phyloP scores from a whole-genome alignment of 1,140 invertebrate genomes.

The Cephus cinctus region DNA sequence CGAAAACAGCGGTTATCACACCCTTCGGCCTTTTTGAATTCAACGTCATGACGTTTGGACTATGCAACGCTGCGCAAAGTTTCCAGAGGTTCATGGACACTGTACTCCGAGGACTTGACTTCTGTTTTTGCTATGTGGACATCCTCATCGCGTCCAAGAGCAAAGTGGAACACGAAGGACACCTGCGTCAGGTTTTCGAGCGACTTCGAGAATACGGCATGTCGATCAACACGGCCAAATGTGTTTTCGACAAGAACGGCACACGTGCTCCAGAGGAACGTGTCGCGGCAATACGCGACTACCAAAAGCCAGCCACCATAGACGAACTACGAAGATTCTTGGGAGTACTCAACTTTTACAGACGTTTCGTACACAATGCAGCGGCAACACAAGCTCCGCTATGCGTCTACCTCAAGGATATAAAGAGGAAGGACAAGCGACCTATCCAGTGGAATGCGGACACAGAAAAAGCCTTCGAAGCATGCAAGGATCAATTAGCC shows the following conservation, averaged over 20 bases:
- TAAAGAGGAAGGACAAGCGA: constrained; percentile 15
- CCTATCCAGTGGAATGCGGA: constrained; percentile 14
- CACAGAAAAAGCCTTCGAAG: constrained; percentile 19
- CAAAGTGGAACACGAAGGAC: constrained; percentile 29
- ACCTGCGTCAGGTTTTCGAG: constrained; percentile 25
- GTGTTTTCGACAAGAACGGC: constrained; percentile 25
- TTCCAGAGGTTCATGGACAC: constrained; percentile 57
- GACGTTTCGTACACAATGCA: constrained; percentile 16
- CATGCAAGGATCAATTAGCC: constrained; percentile 20
- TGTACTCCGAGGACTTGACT: constrained; percentile 43
- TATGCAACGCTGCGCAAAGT: constrained; percentile 49
- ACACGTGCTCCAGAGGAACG: constrained; percentile 9
- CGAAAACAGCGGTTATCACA: constrained; percentile 47
- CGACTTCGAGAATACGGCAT: constrained; percentile 25
- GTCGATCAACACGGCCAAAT: constrained; percentile 28
- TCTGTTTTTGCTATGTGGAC: constrained; percentile 53
- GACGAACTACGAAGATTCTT: constrained; percentile 17
- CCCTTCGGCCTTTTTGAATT: constrained; percentile 48
- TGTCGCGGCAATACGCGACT: constrained; percentile 7
- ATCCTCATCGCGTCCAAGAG: constrained; percentile 51
- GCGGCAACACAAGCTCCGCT: constrained; percentile 11
- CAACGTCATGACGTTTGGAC: constrained; percentile 45
- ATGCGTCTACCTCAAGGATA: neutral
- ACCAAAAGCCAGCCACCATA: constrained; percentile 9
- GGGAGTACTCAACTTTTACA: constrained; percentile 24